Percentiles rank a stretch among this genome's conserved stretches.
phyloP scores from a whole-genome alignment of 2,888 invertebrate genomes.

The Drosophila heteroneura region DNA sequence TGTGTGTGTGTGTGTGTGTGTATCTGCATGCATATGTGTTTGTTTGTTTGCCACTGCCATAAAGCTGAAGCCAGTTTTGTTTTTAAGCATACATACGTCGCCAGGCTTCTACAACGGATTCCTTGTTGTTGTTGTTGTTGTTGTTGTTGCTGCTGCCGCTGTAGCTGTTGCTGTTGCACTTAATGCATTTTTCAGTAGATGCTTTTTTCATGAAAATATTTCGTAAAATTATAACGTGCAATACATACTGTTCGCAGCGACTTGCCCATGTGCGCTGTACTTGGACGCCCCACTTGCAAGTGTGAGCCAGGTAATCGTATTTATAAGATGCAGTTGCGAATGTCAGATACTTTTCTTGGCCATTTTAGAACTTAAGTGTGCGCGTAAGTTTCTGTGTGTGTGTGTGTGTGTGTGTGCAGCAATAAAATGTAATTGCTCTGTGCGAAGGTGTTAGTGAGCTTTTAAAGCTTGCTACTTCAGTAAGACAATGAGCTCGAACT shows the following conservation, averaged over 20 bases:
- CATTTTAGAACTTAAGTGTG: constrained; percentile 36
- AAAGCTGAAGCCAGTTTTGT: constrained; percentile 76
- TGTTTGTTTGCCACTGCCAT: constrained; percentile 78
- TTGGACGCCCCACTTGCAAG: constrained; percentile 41
- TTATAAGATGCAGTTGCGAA: constrained; percentile 74
- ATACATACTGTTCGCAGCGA: constrained; percentile 53
- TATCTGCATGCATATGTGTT: constrained; percentile 46
- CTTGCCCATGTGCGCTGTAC: constrained; percentile 54
- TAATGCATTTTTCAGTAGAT: constrained; percentile 83
- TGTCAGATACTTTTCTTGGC: constrained; percentile 60
- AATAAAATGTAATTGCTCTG: constrained; percentile 53
- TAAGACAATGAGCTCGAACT: constrained; percentile 1
- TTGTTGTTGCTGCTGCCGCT: constrained; percentile 25
- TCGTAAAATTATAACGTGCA: constrained; percentile 78
- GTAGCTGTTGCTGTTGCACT: constrained; percentile 74
- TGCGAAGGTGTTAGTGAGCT: constrained; percentile 34
- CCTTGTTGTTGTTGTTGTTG: constrained; percentile 37
- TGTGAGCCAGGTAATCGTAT: constrained; percentile 71
- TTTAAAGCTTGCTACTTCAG: constrained; percentile 19
- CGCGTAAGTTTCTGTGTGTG: constrained; percentile 4
- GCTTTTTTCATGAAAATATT: constrained; percentile 77
- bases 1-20: constrained; percentile 25
- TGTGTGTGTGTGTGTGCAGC: constrained; percentile 16
- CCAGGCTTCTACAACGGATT: constrained; percentile 52
- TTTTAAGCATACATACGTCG: constrained; percentile 65